Conservation (phyloP, 2,797 vertebrate species). For the Lagodon rhomboides region DNA sequence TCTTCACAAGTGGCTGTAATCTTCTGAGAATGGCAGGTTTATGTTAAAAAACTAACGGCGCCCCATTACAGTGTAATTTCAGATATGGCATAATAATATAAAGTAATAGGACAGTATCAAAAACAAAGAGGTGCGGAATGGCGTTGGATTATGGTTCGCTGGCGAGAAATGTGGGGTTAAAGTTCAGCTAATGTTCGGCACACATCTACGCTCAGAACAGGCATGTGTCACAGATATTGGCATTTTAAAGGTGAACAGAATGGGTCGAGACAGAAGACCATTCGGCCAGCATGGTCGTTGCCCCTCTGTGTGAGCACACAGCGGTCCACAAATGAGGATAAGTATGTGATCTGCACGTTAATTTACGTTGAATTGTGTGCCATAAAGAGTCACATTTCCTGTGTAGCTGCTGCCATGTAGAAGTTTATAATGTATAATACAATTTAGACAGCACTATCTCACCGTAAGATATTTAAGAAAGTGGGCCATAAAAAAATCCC, state of each 20-base stretch:
- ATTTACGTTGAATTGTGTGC: constrained; percentile 66
- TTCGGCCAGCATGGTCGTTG: constrained; percentile 44
- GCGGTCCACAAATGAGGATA: constrained; percentile 49
- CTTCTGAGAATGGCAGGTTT: constrained; percentile 49
- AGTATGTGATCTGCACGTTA: constrained; percentile 60
- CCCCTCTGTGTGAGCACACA: constrained; percentile 51
- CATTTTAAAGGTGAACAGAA: constrained; percentile 62
- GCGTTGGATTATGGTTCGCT: constrained; percentile 37
- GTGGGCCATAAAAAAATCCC: constrained; percentile 70
- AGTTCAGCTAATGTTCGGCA: constrained; percentile 58
- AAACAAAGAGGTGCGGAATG: constrained; percentile 31
- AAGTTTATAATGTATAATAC: constrained; percentile 68
- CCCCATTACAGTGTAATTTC: constrained; percentile 42
- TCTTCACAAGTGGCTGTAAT: constrained; percentile 52
- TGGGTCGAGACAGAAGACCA: constrained; percentile 29
- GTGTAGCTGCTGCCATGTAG: constrained; percentile 44
- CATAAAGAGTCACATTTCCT: constrained; percentile 59
- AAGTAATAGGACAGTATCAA: constrained; percentile 51
- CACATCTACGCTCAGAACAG: constrained; percentile 18
- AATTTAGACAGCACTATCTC: constrained; percentile 70
- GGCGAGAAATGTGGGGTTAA: constrained; percentile 58
- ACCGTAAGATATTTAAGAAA: constrained; percentile 70
- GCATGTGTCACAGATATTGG: constrained; percentile 54
- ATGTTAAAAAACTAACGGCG: constrained; percentile 45
- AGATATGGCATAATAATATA: constrained; percentile 34